Percentiles rank a stretch among this genome's conserved stretches.
These are phyloP conservation scores for Thinocorus orbignyianus DNA, from an alignment of 2,113 vertebrate species.

Conservation along the genomic window DNA sequence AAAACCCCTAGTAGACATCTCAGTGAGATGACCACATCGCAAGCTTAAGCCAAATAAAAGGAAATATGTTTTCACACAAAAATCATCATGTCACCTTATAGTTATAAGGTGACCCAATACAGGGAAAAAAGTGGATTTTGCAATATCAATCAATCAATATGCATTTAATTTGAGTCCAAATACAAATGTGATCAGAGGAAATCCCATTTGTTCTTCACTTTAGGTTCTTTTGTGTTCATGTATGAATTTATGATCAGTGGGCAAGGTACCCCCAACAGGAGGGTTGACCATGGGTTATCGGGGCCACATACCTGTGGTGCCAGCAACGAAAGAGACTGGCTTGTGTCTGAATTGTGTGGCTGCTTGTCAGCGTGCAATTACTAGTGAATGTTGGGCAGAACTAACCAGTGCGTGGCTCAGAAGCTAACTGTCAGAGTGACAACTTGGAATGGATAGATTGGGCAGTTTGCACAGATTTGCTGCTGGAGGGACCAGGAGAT, in stretches of 20 bases:
- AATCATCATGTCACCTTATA: too few species aligned
- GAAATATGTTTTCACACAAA: neutral
- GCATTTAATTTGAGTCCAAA: neutral
- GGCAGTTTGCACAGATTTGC: accelerated
- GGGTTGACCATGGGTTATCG: neutral
- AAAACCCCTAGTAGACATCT: neutral
- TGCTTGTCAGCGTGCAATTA: neutral
- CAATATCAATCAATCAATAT: neutral
- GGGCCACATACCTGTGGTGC: neutral
- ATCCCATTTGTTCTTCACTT: neutral
- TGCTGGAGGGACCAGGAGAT: neutral
- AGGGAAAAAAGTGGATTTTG: neutral
- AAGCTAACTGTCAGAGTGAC: neutral
- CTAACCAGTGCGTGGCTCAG: neutral
- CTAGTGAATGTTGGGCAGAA: neutral
- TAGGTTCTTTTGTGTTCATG: neutral
- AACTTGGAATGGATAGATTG: neutral
- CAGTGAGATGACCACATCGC: neutral
- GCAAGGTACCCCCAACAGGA: neutral
- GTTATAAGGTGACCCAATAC: neutral
- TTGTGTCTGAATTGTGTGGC: neutral
- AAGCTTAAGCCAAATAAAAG: neutral
- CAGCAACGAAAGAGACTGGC: neutral
- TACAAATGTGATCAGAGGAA: neutral
- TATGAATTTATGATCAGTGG: neutral